Evolutionary conservation across 1,140 invertebrate species (phyloP).

Genomic region (Oncopeltus fasciatus): DNA sequence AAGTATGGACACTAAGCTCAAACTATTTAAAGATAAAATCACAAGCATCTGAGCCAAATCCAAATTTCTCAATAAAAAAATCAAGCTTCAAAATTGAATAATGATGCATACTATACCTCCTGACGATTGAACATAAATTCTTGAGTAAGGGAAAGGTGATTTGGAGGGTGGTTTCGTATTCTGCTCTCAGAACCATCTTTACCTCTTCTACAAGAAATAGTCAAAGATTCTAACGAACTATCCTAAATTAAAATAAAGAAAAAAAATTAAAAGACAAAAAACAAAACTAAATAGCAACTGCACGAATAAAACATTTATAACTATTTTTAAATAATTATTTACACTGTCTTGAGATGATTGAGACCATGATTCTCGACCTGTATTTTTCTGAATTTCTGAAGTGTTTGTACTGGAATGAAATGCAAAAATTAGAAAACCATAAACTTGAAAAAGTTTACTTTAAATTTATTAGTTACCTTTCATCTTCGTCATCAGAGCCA

Average conservation of each 20-base stretch:
- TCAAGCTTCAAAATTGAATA: background rate
- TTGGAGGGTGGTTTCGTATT: background rate
- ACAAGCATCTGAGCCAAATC: too few species aligned
- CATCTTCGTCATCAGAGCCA: constrained; percentile 79
- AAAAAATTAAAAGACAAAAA: constrained; percentile 1
- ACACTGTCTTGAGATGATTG: constrained; percentile 23
- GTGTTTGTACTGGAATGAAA: constrained; percentile 6
- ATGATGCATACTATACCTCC: constrained; percentile 20
- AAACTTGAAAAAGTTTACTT: background rate
- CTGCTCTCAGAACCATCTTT: constrained; percentile 21
- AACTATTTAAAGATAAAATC: too few species aligned
- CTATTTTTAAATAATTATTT: constrained; percentile 5
- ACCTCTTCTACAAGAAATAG: constrained; percentile 6
- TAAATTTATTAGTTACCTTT: constrained; percentile 32
- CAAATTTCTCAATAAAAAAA: too few species aligned
- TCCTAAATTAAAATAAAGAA: constrained; percentile 11
- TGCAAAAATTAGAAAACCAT: background rate
- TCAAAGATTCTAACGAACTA: constrained; percentile 14
- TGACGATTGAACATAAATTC: constrained; percentile 19
- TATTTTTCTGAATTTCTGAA: constrained; percentile 13
- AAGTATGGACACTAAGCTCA: too few species aligned
- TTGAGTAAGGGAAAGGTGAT: constrained; percentile 14
- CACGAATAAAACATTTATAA: too few species aligned
- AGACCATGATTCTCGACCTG: constrained; percentile 3
- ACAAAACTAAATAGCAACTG: background rate